These are phyloP conservation scores for Apis mellifera DNA, from an alignment of 1,140 invertebrate species.

Conservation along the genomic window Amel_HAv3.1 CM009945.2:2820501-2821000, in stretches of 20 bases:
- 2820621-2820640: background rate
- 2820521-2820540: slow-evolving; percentile 84
- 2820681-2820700: slow-evolving; percentile 13
- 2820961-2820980: background rate
- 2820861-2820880: background rate
- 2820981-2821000: background rate
- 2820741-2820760: background rate
- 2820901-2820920: background rate
- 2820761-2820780: background rate
- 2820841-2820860: background rate
- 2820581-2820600: background rate
- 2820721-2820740: background rate
- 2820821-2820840: too few species aligned
- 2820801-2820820: too few species aligned
- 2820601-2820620: background rate
- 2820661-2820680: background rate
- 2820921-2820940: slow-evolving; percentile 3
- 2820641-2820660: background rate
- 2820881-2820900: background rate
- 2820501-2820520: slow-evolving; percentile 84
- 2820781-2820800: background rate
- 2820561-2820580: slow-evolving; percentile 57
- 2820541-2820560: slow-evolving; percentile 69
- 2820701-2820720: slow-evolving; percentile 18
- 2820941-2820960: background rate